These are phyloP conservation scores for Anas platyrhynchos DNA, from an alignment of 2,113 vertebrate species.

Conservation along the genomic window DNA sequence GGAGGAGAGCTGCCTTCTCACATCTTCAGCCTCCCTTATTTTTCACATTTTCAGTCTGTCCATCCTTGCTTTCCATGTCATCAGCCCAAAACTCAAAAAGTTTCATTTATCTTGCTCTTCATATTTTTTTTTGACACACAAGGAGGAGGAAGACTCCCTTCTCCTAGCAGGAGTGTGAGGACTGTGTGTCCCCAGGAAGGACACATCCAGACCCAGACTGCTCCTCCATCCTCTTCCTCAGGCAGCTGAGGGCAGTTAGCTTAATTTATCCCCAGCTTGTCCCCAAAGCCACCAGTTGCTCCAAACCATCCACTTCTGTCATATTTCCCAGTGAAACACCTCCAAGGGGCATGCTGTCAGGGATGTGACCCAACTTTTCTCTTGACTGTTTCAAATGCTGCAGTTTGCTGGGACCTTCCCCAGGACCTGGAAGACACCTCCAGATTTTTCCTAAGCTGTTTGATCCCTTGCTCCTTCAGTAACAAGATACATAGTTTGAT, in stretches of 20 bases:
- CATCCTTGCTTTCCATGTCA: not conserved
- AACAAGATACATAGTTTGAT: not conserved
- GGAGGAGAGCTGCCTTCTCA: not conserved
- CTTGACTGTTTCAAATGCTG: not conserved
- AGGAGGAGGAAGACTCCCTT: not conserved
- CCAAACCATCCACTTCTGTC: not conserved
- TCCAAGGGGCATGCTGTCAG: fast-evolving
- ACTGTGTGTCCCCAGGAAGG: not conserved
- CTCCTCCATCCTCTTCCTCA: not conserved
- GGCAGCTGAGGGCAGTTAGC: not conserved
- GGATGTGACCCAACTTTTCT: not conserved
- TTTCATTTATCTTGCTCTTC: not conserved
- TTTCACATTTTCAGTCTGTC: not conserved
- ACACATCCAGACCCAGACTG: not conserved
- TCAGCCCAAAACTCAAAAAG: not conserved
- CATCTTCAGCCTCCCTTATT: not conserved
- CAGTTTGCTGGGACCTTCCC: not conserved
- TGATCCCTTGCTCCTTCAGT: not conserved
- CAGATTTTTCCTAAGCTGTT: not conserved
- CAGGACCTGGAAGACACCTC: not conserved
- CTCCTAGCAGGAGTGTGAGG: not conserved
- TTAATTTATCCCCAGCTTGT: not conserved
- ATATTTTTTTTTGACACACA: not conserved
- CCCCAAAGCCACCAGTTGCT: not conserved
- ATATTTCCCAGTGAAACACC: not conserved